A percentile compares a stretch with the other conserved stretches of the same genome.
Evolutionary conservation across 2,113 vertebrate genomes (phyloP).

Genomic region (Hoplias malabaricus): DNA sequence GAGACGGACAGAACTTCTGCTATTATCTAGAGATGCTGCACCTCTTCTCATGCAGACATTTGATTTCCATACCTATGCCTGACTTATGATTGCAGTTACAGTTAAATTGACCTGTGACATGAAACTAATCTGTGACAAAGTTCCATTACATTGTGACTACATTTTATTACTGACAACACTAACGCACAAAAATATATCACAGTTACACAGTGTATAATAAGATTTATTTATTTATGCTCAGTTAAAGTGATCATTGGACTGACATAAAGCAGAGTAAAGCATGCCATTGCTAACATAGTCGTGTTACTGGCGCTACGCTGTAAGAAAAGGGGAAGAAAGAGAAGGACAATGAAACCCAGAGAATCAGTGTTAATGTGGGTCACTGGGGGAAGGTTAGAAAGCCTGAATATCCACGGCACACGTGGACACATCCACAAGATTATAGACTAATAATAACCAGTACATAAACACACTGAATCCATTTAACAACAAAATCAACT

Average conservation of each 20-base stretch:
- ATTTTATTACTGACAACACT: too few relatives aligned
- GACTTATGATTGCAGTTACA: neutral
- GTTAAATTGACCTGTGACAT: neutral
- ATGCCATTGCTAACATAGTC: neutral
- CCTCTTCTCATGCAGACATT: neutral
- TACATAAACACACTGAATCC: neutral
- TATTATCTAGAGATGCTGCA: neutral
- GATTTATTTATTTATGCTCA: too few relatives aligned
- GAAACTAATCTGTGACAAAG: neutral
- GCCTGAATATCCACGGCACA: neutral
- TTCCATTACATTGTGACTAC: neutral
- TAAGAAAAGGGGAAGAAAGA: neutral
- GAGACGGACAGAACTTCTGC: neutral
- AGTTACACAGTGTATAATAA: too few relatives aligned
- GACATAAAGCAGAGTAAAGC: neutral
- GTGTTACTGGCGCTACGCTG: neutral
- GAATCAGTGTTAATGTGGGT: neutral
- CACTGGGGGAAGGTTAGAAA: constrained; percentile 1
- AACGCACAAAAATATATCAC: too few relatives aligned
- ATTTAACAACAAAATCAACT: constrained; percentile 43
- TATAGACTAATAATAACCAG: neutral
- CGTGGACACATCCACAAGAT: neutral
- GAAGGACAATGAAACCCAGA: neutral
- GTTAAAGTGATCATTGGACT: too few relatives aligned
- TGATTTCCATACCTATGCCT: neutral